Evolutionary conservation across 2,888 invertebrate genomes (phyloP).

Genomic region (Ceratothoa steindachneri): DNA sequence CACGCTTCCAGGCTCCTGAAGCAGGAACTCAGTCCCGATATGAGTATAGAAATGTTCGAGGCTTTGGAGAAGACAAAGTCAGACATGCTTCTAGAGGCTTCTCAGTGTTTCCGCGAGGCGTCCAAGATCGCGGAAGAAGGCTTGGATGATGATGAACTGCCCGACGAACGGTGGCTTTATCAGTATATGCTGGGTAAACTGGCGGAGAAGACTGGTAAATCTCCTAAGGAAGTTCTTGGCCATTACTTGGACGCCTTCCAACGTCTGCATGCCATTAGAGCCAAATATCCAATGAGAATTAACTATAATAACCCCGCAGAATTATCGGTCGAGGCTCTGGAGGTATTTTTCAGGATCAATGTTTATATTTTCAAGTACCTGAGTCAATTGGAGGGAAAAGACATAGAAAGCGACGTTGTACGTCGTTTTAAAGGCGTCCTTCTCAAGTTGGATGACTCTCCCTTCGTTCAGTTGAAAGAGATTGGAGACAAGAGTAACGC

Average conservation of each 20-base stretch:
- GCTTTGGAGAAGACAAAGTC: slow-evolving; percentile 71
- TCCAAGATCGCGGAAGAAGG: slow-evolving; percentile 55
- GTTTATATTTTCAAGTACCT: slow-evolving; percentile 83
- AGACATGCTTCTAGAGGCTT: slow-evolving; percentile 71
- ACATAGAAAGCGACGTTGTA: slow-evolving; percentile 18
- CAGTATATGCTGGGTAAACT: slow-evolving; percentile 96
- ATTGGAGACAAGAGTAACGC: slow-evolving; percentile 11
- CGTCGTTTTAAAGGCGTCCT: slow-evolving; percentile 36
- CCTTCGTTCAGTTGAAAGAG: slow-evolving; percentile 52
- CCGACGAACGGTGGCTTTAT: slow-evolving; percentile 85
- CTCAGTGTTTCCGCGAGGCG: slow-evolving; percentile 66
- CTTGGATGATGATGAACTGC: slow-evolving; percentile 59
- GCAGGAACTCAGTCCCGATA: slow-evolving; percentile 52
- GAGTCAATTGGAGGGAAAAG: slow-evolving; percentile 57
- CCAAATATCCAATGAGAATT: slow-evolving; percentile 79
- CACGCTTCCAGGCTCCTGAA: slow-evolving; percentile 78
- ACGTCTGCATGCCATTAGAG: slow-evolving; percentile 71
- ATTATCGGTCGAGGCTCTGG: slow-evolving; percentile 81
- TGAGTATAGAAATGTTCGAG: slow-evolving; percentile 57
- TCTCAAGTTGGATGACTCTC: slow-evolving; percentile 49
- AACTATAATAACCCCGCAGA: slow-evolving; percentile 77
- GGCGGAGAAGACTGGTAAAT: slow-evolving; percentile 75
- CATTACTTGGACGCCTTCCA: slow-evolving; percentile 73
- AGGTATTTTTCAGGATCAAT: slow-evolving; percentile 70
- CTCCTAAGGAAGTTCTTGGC: slow-evolving; percentile 68